Evolutionary conservation across 1,140 invertebrate species (phyloP).

Genomic region (Dysdera silvatica): DNA sequence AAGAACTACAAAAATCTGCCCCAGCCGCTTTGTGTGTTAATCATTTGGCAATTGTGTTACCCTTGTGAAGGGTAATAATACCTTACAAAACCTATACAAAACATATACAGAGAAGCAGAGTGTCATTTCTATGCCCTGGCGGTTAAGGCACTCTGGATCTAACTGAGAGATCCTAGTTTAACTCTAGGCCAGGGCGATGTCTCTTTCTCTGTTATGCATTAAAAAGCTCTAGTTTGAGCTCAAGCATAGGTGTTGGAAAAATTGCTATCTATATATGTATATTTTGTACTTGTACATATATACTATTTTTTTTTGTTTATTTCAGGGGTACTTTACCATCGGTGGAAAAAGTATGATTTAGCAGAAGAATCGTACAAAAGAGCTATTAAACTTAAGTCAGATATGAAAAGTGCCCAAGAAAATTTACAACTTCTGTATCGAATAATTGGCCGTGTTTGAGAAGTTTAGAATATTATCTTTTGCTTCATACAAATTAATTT

Average conservation of each 20-base stretch:
- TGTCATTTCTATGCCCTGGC: too few species aligned
- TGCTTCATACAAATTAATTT: too few species aligned
- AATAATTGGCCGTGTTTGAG: slow-evolving; percentile 12
- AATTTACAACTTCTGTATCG: slow-evolving; percentile 53
- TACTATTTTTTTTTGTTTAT: background rate
- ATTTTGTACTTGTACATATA: background rate
- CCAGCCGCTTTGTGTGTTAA: too few species aligned
- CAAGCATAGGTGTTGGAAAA: background rate
- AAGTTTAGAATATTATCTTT: too few species aligned
- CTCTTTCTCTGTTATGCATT: background rate
- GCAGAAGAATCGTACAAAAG: slow-evolving; percentile 66
- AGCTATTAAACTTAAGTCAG: slow-evolving; percentile 64
- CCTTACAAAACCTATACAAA: too few species aligned
- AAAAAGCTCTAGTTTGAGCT: background rate
- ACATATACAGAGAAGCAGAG: too few species aligned
- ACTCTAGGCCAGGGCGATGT: background rate
- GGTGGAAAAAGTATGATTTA: slow-evolving; percentile 69
- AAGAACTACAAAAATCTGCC: too few species aligned
- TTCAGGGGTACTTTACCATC: slow-evolving; percentile 87
- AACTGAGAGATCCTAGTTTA: too few species aligned
- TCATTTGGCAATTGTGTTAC: too few species aligned
- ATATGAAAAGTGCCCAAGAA: slow-evolving; percentile 54
- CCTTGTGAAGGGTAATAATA: too few species aligned
- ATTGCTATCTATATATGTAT: background rate
- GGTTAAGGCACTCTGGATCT: too few species aligned